Evolutionary conservation across 1,140 invertebrate species (phyloP), one percentile per base, ranked within the genome.

Genomic region (Stegodyphus mimosarum): DNA sequence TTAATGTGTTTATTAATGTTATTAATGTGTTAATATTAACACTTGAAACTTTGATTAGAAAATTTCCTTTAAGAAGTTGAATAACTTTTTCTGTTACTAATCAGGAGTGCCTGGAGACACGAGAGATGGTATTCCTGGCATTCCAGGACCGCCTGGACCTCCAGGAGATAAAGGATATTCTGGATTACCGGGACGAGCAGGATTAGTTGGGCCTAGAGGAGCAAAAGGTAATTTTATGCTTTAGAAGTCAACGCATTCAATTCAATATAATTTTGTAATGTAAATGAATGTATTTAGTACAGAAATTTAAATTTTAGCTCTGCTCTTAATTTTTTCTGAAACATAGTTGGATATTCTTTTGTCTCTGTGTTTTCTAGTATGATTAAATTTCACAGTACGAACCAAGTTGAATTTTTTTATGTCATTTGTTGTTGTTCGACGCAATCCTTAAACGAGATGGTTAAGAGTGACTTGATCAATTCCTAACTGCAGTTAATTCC

Each of bases 181-280:
- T 17, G 74, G 75, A 0, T n/a, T n/a, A 64, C 67, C 75, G 88
- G 92, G 92, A 15, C 91, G 92, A 88, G 86, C 90, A 13, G 92
- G 92, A n/a, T 88, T 90, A 5, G 90, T 91, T 18, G 92, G 92
- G 60, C 91, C 92, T 87, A 90, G 91, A 60, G 92, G 93, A 10
- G 13, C 52, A 50, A 77, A 77, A 85, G 75, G 75, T 77, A 70
- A 78, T 33, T 33, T 33, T 33, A 33, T 33, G 33, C 33, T 33
- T 33, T 33, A n/a, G 33, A 55, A 51, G 3, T 51, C 33, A 33
- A 3, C 33, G 5, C 15, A 60, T 60, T 10, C 55, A 10, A 60
- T 60, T 60, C 15, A 9, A 60, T 60, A 60, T 60, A 9, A 9
- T 60, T 10, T 60, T 60, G 1, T 13, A 7, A 13, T 13, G 7